A percentile compares a stretch with the other conserved stretches of the same genome.
phyloP scores from a whole-genome alignment of 2,797 vertebrate genomes.

The Centroberyx gerrardi region DNA sequence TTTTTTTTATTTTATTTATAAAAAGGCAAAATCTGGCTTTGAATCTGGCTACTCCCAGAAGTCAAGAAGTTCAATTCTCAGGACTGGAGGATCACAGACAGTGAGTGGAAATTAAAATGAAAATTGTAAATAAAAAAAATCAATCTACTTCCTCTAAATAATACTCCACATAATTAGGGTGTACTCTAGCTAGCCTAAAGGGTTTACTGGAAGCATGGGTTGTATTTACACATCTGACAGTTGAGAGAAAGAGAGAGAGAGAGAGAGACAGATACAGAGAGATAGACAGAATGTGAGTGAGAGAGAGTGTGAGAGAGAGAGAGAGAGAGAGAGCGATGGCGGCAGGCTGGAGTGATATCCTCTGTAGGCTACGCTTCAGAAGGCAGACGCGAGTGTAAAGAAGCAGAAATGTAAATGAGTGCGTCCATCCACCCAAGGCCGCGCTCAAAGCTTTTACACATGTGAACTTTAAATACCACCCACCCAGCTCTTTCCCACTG shows the following conservation, averaged over 20 bases:
- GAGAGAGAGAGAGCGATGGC: constrained; percentile 43
- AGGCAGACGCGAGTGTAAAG: constrained; percentile 53
- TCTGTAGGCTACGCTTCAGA: constrained; percentile 57
- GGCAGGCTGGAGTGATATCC: constrained; percentile 42
- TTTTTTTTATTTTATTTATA: neutral
- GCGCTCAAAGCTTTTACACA: constrained; percentile 59
- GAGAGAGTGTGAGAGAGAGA: neutral
- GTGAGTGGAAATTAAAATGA: neutral
- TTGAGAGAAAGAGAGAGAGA: constrained; percentile 52
- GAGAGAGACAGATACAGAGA: constrained; percentile 23
- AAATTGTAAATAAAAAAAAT: neutral
- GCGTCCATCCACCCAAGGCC: constrained; percentile 63
- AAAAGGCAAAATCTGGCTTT: neutral
- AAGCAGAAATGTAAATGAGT: constrained; percentile 75
- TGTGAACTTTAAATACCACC: constrained; percentile 78
- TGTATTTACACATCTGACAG: constrained; percentile 76
- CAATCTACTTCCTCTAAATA: constrained; percentile 65
- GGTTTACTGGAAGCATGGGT: constrained; percentile 69
- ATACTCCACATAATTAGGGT: constrained; percentile 71
- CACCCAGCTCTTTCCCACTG: constrained; percentile 56
- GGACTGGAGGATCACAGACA: neutral
- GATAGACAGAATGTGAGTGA: neutral
- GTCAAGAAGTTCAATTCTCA: neutral
- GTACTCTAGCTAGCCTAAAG: constrained; percentile 66
- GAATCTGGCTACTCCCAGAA: neutral